These are phyloP conservation scores for Microtus richardsoni DNA, from an alignment of 2,113 vertebrate species.

Conservation along the genomic window DNA sequence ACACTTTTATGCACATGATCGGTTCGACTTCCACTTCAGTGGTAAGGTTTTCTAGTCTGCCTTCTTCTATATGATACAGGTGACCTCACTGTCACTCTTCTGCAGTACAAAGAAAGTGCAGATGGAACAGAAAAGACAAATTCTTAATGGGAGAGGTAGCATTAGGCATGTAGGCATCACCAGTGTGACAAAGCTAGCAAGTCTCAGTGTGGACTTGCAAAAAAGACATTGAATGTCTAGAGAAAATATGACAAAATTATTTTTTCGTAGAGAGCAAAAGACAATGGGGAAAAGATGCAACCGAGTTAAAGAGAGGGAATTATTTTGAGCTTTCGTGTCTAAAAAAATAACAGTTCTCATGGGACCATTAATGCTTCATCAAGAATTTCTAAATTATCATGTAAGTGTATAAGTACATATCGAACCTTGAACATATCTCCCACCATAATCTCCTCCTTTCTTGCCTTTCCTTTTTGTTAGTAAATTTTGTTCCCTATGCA, in stretches of 20 bases:
- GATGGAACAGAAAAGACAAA: background rate
- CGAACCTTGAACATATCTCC: background rate
- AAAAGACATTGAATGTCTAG: background rate
- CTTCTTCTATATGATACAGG: background rate
- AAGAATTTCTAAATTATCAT: background rate
- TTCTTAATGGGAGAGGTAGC: background rate
- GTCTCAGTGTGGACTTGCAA: background rate
- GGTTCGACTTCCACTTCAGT: background rate
- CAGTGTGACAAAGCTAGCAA: background rate
- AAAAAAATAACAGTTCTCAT: background rate
- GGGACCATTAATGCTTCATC: background rate
- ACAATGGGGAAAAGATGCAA: background rate
- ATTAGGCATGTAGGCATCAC: background rate
- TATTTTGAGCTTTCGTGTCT: constrained; percentile 24
- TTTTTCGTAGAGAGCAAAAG: background rate
- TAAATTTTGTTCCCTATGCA: background rate
- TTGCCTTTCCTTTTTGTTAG: background rate
- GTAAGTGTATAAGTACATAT: background rate
- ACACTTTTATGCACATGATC: background rate
- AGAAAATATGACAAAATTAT: background rate
- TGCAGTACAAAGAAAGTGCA: rapidly evolving
- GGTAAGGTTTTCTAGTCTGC: background rate
- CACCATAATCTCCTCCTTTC: background rate
- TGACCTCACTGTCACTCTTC: background rate
- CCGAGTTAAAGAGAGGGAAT: constrained; percentile 53